Evolutionary conservation across 1,140 invertebrate genomes (phyloP).

Genomic region (Drosophila obscura): DNA sequence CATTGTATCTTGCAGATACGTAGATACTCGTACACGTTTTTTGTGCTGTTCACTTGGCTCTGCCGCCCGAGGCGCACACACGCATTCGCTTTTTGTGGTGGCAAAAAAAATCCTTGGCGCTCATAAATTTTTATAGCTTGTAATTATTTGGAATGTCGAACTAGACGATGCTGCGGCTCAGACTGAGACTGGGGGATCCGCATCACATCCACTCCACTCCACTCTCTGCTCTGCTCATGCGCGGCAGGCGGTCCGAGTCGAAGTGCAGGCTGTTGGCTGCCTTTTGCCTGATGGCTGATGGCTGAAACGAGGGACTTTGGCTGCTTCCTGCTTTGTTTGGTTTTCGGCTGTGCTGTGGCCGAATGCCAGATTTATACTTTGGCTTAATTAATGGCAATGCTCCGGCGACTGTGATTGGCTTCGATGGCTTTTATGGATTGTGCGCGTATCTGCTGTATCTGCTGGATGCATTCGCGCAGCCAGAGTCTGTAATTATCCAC

Average conservation of each 20-base stretch:
- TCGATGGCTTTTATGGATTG: conserved; percentile 52
- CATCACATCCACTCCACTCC: too few species aligned
- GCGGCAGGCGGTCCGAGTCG: conserved; percentile 58
- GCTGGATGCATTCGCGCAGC: conserved; percentile 39
- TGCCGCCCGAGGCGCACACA: conserved; percentile 19
- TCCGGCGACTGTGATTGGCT: conserved; percentile 46
- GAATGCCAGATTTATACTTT: conserved; percentile 64
- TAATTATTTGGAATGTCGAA: conserved; percentile 68
- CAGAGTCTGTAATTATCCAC: conserved; percentile 52
- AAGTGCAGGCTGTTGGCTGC: background rate
- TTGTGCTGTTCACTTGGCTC: too few species aligned
- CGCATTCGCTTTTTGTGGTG: conserved; percentile 24
- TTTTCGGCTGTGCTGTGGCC: conserved; percentile 17
- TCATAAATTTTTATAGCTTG: conserved; percentile 80
- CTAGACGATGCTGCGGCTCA: background rate
- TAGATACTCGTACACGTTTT: conserved; percentile 6
- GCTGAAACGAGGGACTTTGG: conserved; percentile 8
- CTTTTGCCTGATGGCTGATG: too few species aligned
- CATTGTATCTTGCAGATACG: conserved; percentile 40
- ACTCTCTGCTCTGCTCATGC: conserved; percentile 41
- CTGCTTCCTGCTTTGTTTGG: conserved; percentile 51
- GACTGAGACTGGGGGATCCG: background rate
- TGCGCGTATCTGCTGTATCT: conserved; percentile 47
- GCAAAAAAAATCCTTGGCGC: conserved; percentile 52
- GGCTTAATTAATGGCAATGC: conserved; percentile 68